Conservation (phyloP, 2,113 vertebrate species). For the Heterotilapia buettikoferi region DNA sequence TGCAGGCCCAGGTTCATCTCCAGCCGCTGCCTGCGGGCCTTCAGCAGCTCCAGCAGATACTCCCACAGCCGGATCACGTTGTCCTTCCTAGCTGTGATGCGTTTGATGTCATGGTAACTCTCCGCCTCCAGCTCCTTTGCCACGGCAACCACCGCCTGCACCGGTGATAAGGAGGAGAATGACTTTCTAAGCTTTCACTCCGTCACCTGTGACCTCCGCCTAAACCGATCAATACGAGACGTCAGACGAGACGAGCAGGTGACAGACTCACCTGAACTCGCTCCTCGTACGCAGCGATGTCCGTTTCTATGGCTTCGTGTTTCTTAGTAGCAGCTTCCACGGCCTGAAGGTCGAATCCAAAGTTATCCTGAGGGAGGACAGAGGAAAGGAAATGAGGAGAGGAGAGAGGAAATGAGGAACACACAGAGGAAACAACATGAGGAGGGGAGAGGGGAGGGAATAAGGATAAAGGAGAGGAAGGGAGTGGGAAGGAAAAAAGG, state of each 20-base stretch:
- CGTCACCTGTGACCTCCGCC: neutral
- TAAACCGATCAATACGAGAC: fast-evolving
- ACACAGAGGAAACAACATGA: neutral
- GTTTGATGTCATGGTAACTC: constrained; percentile 96
- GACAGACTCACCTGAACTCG: constrained; percentile 76
- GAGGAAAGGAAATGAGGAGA: neutral
- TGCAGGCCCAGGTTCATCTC: too few relatives aligned
- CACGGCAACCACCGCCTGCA: constrained; percentile 85
- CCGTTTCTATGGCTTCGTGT: constrained; percentile 98
- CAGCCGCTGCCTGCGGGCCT: constrained; percentile 83
- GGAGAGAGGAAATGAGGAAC: neutral
- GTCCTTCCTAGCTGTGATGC: constrained; percentile 90
- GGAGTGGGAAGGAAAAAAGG: neutral
- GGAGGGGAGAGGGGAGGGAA: neutral
- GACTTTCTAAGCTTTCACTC: neutral
- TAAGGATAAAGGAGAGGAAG: neutral
- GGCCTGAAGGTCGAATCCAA: constrained; percentile 95
- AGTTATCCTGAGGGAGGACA: constrained; percentile 78
- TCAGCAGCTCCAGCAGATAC: constrained; percentile 93
- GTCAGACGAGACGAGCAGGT: neutral
- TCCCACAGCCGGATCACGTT: constrained; percentile 97
- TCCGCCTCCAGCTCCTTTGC: constrained; percentile 92
- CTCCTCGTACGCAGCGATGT: constrained; percentile 95
- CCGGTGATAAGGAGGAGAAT: neutral
- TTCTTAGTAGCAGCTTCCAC: constrained; percentile 98